Conservation (phyloP, 2,888 invertebrate genomes). For the Sarcophaga caerulescens region DNA sequence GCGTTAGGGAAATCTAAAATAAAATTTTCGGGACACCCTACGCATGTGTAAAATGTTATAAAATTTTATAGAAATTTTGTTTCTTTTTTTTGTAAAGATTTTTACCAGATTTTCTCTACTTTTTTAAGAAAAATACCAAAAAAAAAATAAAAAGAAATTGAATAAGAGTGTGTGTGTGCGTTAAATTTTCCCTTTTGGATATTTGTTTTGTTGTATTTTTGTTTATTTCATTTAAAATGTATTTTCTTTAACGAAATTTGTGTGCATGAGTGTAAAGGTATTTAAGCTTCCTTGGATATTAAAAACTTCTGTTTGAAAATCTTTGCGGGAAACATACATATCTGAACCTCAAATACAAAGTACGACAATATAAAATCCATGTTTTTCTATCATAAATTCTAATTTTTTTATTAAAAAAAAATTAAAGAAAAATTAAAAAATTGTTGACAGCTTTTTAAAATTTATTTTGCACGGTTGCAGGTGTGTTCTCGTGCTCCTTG, state of each 20-base stretch:
- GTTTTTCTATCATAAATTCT: conserved; percentile 31
- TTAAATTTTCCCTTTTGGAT: background rate
- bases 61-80: conserved; percentile 53
- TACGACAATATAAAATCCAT: conserved; percentile 47
- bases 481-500: background rate
- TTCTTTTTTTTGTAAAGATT: conserved; percentile 12
- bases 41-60: conserved; percentile 36
- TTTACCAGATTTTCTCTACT: background rate
- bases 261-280: background rate
- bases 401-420: background rate
- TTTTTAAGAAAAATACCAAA: background rate
- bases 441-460: conserved; percentile 19
- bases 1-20: too few species aligned
- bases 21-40: too few species aligned
- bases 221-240: too few species aligned
- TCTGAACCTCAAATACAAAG: background rate
- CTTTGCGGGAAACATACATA: too few species aligned
- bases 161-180: conserved; percentile 38
- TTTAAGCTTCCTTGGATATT: too few species aligned
- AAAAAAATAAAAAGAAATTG: conserved; percentile 2
- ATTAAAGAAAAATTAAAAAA: background rate
- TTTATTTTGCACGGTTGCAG: too few species aligned
- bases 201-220: too few species aligned
- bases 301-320: background rate
- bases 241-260: too few species aligned